These are phyloP conservation scores for Chaetops frenatus DNA, from an alignment of 2,113 vertebrate genomes.

Conservation along the genomic window DNA sequence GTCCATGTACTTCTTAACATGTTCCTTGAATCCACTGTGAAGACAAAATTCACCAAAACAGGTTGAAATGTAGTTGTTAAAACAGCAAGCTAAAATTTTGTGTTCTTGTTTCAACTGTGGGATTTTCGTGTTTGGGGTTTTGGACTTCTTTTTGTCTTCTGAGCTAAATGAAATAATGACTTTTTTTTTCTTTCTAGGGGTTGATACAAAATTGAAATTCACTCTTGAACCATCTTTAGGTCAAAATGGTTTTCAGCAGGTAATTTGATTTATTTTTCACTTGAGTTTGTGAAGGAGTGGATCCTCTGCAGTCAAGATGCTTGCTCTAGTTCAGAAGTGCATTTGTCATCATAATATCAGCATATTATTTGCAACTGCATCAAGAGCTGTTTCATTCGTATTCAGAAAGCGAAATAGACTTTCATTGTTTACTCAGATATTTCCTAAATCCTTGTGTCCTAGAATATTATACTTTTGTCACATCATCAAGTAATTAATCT, in stretches of 20 bases:
- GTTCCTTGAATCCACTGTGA: not conserved
- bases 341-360: not conserved
- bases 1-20: fast-evolving
- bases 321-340: not conserved
- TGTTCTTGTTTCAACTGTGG: not conserved
- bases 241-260: slow-evolving; percentile 98
- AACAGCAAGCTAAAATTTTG: not conserved
- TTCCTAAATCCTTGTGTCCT: not conserved
- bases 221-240: slow-evolving; percentile 94
- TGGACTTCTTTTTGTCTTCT: not conserved
- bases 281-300: not conserved
- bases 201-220: slow-evolving; percentile 96
- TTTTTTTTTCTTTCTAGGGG: slow-evolving; percentile 71
- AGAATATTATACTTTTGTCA: not conserved
- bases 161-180: not conserved
- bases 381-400: not conserved
- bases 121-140: not conserved
- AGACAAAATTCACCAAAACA: not conserved
- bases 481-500: not conserved
- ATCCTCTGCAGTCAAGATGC: not conserved
- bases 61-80: not conserved
- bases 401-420: not conserved
- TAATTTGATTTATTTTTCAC: slow-evolving; percentile 60
- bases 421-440: not conserved
- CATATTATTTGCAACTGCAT: not conserved